Evolutionary conservation across 2,797 vertebrate genomes (phyloP).

Genomic region (Apogon talboti): DNA sequence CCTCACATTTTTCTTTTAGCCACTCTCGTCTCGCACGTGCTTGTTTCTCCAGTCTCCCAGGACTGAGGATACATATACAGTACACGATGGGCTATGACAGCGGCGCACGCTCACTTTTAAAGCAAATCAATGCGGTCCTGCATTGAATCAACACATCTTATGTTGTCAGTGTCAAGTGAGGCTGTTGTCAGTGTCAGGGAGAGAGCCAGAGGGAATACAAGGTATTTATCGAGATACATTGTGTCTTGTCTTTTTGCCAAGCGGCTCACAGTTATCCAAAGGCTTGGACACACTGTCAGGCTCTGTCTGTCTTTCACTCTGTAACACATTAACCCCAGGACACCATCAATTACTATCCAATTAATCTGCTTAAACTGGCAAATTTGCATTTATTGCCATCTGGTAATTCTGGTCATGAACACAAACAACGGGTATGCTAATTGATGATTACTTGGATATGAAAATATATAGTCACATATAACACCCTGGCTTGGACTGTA

Average conservation of each 20-base stretch:
- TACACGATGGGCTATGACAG: constrained; percentile 11
- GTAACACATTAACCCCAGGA: constrained; percentile 64
- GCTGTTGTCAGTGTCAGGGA: constrained; percentile 35
- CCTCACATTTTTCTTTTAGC: constrained; percentile 20
- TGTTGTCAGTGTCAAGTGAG: constrained; percentile 31
- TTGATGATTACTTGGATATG: constrained; percentile 43
- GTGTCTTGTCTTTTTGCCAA: constrained; percentile 26
- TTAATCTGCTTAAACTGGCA: constrained; percentile 59
- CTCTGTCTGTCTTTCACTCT: constrained; percentile 29
- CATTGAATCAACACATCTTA: constrained; percentile 55
- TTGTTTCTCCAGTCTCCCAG: not conserved
- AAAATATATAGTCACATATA: constrained; percentile 31
- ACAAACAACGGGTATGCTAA: constrained; percentile 56
- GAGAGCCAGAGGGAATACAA: constrained; percentile 40
- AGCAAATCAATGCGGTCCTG: constrained; percentile 43
- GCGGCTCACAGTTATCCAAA: constrained; percentile 12
- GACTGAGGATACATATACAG: constrained; percentile 10
- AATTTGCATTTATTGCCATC: constrained; percentile 67
- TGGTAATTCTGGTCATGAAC: constrained; percentile 64
- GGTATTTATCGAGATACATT: constrained; percentile 44
- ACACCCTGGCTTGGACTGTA: constrained; percentile 8
- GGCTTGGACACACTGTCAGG: constrained; percentile 24
- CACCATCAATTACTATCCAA: constrained; percentile 64
- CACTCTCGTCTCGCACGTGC: not conserved
- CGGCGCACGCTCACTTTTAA: constrained; percentile 37